A percentile compares a stretch with the other conserved stretches of the same genome.
Conservation (phyloP, 35 echinoderm and acorn worm species). For the Ophioderma brevispina region DNA sequence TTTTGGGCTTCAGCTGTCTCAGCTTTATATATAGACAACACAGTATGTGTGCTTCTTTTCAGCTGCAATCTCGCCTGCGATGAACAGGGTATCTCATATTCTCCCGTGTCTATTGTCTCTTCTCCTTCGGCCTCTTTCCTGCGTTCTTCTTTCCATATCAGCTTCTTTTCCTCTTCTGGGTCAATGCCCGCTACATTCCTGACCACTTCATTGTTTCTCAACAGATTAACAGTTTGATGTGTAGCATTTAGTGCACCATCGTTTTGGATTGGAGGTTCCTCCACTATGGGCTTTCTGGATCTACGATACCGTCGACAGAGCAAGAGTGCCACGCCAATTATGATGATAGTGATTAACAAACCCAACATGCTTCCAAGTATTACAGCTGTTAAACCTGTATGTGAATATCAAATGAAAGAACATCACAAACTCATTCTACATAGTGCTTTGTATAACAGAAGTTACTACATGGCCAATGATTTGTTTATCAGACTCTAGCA, state of each 20-base stretch:
- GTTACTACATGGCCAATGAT: no score
- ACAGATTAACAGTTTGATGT: background rate
- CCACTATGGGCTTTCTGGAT: background rate
- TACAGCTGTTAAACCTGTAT: no score
- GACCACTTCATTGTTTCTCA: background rate
- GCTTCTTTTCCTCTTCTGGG: background rate
- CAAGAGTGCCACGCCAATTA: background rate
- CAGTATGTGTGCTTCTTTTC: background rate
- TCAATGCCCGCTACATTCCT: background rate
- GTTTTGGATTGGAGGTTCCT: background rate
- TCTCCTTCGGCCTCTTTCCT: background rate
- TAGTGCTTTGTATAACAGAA: no score
- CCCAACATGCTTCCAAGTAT: background rate
- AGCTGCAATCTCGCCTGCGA: background rate
- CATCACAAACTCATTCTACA: no score
- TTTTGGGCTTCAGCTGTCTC: conserved; percentile 26
- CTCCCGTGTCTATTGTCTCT: background rate
- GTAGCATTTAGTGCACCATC: background rate
- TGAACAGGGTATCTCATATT: background rate
- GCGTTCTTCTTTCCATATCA: background rate
- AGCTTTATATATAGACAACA: conserved; percentile 28
- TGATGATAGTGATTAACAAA: background rate
- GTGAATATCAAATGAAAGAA: no score
- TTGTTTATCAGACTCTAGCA: no score
- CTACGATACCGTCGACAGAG: background rate